phyloP scores from a whole-genome alignment of 2,797 vertebrate genomes.

The Otus scops region DNA sequence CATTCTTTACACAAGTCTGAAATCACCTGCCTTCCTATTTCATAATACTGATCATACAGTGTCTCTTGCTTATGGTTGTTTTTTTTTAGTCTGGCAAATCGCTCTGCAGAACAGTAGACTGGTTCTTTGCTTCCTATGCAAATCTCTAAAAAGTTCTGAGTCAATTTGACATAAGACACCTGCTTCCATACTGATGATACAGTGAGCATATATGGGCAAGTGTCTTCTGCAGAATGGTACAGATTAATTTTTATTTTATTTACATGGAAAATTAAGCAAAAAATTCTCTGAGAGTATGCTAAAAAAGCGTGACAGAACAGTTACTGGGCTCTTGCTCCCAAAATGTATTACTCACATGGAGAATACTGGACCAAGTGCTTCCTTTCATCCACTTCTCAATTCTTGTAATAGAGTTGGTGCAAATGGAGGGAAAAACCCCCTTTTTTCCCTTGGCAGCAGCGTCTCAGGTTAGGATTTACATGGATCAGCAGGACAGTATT shows the following conservation, averaged over 20 bases:
- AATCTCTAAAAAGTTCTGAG: not conserved
- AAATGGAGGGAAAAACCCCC: accelerated
- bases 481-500: not conserved
- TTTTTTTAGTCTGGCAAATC: no score
- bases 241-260: not conserved
- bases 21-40: not conserved
- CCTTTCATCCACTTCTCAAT: not conserved
- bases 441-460: not conserved
- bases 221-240: not conserved
- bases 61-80: not conserved
- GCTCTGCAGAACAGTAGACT: not conserved
- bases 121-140: not conserved
- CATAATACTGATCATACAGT: not conserved
- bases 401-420: not conserved
- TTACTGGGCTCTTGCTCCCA: not conserved
- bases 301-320: not conserved
- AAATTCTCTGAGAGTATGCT: not conserved
- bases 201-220: not conserved
- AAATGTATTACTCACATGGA: not conserved
- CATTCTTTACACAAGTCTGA: not conserved
- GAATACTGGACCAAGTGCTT: not conserved
- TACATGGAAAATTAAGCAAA: not conserved
- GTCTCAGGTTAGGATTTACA: not conserved
- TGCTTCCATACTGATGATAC: not conserved
- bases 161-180: not conserved